Percentiles rank a stretch among this genome's conserved stretches.
Evolutionary conservation across 2,113 vertebrate species (phyloP).

Genomic region (Petaurus breviceps): DNA sequence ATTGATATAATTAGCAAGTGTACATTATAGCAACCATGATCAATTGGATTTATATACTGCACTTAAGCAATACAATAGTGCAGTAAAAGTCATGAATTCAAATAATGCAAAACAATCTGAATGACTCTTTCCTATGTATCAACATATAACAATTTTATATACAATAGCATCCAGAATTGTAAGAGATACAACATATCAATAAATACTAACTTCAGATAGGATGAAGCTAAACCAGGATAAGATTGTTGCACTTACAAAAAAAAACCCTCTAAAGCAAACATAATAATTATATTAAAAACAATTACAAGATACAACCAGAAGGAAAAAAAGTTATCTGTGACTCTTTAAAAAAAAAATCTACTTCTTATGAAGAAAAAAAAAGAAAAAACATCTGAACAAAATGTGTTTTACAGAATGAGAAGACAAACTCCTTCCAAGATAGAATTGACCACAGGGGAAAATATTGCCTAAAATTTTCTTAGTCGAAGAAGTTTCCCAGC

Average conservation of each 20-base stretch:
- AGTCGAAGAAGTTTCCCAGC: neutral
- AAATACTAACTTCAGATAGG: neutral
- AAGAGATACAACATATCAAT: neutral
- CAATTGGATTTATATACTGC: no score
- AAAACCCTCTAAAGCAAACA: neutral
- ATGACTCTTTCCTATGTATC: neutral
- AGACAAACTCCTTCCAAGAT: neutral
- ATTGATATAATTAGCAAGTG: neutral
- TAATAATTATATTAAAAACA: neutral
- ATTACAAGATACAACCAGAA: neutral
- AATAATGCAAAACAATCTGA: neutral
- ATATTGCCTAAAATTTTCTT: neutral
- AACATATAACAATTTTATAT: neutral
- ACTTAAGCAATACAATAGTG: neutral
- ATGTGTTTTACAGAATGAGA: neutral
- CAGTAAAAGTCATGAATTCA: neutral
- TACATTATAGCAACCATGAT: neutral
- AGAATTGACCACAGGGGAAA: neutral
- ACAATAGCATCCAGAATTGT: neutral
- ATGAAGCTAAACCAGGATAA: neutral
- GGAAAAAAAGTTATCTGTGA: neutral
- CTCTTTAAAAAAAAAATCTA: neutral
- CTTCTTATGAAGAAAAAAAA: neutral
- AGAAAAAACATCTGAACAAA: neutral
- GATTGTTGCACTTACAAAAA: neutral